Evolutionary conservation across 2,797 vertebrate genomes (phyloP), one percentile per base, ranked within the genome.

Genomic region (Hippocampus kuda): DNA sequence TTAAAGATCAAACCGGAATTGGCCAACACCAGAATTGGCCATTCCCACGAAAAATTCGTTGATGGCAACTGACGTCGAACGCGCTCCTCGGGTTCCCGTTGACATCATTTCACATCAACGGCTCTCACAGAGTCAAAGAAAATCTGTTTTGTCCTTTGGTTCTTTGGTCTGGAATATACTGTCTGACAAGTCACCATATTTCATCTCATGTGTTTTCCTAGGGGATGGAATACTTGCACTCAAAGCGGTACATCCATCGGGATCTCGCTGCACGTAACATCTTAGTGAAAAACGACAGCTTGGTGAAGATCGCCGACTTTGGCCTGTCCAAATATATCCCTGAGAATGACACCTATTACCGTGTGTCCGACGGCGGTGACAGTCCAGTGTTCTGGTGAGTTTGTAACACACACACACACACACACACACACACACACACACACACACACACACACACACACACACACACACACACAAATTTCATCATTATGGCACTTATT

Each of bases 301-400:
- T 93, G 85, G 94, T 98, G 66, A 98, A 98, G 81, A 97, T 98
- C 0, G 95, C 94, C 0, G 96, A 98, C 75, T 98, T 98, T 4
- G 96, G 96, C 13, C 76, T 98, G 49, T 93, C 94, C 26, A 97
- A 97, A 77, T 91, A 94, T 56, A 90, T 98, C 49, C 95, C 95
- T 0, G 92, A 96, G 74, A 94, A 93, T 5, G 88, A 89, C 0
- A 88, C 92, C 16, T 98, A 98, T 75, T 98, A 98, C 80, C 83
- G 92, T 0, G 94, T 95, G 4, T 85, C 90, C 1, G 94, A 96
- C 79, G 92, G 94, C 0, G 95, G 94, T 0, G 95, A 94, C 86
- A 98, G 94, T 75, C 96, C 96, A 0, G 95, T 97, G 13, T 98
- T 90, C 82, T 98, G 96, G 95, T 95, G 77, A 87, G 89, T 77